phyloP scores from a whole-genome alignment of 2,113 vertebrate genomes.

The Xyrauchen texanus region DNA sequence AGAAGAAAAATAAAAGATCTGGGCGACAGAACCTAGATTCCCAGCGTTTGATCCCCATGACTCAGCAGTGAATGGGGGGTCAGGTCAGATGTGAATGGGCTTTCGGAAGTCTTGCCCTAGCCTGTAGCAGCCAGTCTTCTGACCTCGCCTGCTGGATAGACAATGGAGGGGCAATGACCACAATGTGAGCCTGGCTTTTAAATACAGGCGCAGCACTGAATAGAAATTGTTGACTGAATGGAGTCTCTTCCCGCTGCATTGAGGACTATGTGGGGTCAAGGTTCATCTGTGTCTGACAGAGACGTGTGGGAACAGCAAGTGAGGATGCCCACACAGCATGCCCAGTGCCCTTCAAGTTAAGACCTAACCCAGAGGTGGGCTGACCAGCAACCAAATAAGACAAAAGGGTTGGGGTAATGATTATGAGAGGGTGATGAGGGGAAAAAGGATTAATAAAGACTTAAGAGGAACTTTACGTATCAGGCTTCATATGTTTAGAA shows the following conservation, averaged over 20 bases:
- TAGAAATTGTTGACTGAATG: slow-evolving; percentile 71
- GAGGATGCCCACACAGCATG: slow-evolving; percentile 73
- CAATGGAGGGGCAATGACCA: slow-evolving; percentile 69
- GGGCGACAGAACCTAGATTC: slow-evolving; percentile 51
- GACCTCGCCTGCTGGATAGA: slow-evolving; percentile 72
- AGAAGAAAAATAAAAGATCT: slow-evolving; percentile 4
- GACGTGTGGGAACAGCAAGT: slow-evolving; percentile 76
- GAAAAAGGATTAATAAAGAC: slow-evolving; percentile 65
- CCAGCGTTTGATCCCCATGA: slow-evolving; percentile 73
- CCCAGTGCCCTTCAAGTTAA: slow-evolving; percentile 69
- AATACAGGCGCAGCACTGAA: slow-evolving; percentile 70
- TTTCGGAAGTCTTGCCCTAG: slow-evolving; percentile 76
- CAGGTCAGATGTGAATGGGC: slow-evolving; percentile 76
- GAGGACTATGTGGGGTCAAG: slow-evolving; percentile 74
- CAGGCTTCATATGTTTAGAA: slow-evolving; percentile 63
- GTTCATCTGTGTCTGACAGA: slow-evolving; percentile 75
- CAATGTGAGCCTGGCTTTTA: slow-evolving; percentile 62
- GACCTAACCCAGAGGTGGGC: slow-evolving; percentile 70
- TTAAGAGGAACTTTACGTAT: slow-evolving; percentile 55
- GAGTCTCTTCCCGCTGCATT: slow-evolving; percentile 61
- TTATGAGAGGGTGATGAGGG: slow-evolving; percentile 2
- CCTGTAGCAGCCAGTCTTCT: slow-evolving; percentile 70
- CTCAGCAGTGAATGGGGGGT: slow-evolving; percentile 69
- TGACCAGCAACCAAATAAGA: slow-evolving; percentile 64
- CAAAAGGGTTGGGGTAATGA: slow-evolving; percentile 57